Conservation (phyloP, 2,888 invertebrate genomes). For the Bimastos eiseni region DNA sequence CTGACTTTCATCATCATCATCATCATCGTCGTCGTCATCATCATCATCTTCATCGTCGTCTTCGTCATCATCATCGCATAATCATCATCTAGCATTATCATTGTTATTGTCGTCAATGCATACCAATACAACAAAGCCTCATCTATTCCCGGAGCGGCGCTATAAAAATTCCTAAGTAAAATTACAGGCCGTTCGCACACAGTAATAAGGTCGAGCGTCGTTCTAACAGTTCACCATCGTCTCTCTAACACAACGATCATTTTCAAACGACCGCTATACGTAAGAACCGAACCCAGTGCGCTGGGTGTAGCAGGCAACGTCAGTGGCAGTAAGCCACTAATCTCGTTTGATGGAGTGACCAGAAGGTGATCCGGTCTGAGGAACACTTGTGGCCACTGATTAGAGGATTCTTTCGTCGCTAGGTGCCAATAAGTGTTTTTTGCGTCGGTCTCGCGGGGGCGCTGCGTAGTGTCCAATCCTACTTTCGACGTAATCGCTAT, state of each 20-base stretch:
- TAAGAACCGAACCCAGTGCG: no score
- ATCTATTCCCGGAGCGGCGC: no score
- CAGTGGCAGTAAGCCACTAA: no score
- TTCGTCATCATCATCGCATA: not conserved
- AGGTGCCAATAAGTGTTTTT: not conserved
- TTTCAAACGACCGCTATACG: no score
- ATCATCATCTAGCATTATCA: no score
- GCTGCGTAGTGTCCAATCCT: constrained; percentile 6
- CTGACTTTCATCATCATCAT: not conserved
- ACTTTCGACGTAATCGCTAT: not conserved
- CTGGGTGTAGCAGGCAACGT: not conserved
- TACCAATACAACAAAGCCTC: not conserved
- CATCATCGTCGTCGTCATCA: not conserved
- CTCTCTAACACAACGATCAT: no score
- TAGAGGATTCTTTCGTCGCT: not conserved
- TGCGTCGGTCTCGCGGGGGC: not conserved
- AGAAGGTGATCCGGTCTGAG: not conserved
- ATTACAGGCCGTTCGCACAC: no score
- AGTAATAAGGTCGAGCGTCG: no score
- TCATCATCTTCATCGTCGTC: constrained; percentile 22
- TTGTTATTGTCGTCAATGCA: no score
- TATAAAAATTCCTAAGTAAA: no score
- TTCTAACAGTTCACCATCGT: no score
- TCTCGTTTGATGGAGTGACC: not conserved
- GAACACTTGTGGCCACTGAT: not conserved